Evolutionary conservation across 2,113 vertebrate genomes (phyloP).

Genomic region (Phylloscopus trochilus): DNA sequence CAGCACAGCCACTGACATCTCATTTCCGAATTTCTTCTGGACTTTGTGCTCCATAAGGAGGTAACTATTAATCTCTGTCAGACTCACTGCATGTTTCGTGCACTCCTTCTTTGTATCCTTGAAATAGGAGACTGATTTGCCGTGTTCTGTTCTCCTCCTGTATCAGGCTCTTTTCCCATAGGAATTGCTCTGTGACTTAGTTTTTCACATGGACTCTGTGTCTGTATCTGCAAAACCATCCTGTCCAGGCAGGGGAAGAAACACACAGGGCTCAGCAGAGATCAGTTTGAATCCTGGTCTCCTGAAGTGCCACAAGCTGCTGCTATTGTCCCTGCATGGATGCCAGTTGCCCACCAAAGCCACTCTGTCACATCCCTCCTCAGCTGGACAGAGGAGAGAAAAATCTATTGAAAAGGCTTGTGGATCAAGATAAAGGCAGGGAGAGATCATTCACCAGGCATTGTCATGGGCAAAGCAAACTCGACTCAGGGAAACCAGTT

Average conservation of each 20-base stretch:
- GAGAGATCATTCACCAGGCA: neutral
- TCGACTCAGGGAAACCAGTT: neutral
- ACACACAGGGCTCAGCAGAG: neutral
- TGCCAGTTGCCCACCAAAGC: neutral
- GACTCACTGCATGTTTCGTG: neutral
- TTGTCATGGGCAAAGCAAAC: accelerated
- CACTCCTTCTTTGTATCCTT: neutral
- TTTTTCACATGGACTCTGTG: neutral
- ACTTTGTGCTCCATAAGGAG: neutral
- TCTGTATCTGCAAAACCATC: neutral
- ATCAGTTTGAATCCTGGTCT: neutral
- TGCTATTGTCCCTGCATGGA: neutral
- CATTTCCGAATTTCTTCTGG: conserved; percentile 21
- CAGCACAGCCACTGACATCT: neutral
- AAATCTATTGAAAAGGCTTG: accelerated
- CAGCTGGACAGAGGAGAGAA: neutral
- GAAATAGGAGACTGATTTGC: neutral
- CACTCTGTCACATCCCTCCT: neutral
- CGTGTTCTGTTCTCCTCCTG: neutral
- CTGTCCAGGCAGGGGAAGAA: neutral
- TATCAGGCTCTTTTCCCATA: neutral
- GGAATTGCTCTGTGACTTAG: neutral
- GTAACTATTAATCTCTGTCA: conserved; percentile 22
- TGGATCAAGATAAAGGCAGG: neutral
- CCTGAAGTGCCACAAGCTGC: neutral